A percentile compares a stretch with the other conserved stretches of the same genome.
These are phyloP conservation scores for Iselma pallidipennis DNA, from an alignment of 2,888 invertebrate genomes.

Conservation along the genomic window DNA sequence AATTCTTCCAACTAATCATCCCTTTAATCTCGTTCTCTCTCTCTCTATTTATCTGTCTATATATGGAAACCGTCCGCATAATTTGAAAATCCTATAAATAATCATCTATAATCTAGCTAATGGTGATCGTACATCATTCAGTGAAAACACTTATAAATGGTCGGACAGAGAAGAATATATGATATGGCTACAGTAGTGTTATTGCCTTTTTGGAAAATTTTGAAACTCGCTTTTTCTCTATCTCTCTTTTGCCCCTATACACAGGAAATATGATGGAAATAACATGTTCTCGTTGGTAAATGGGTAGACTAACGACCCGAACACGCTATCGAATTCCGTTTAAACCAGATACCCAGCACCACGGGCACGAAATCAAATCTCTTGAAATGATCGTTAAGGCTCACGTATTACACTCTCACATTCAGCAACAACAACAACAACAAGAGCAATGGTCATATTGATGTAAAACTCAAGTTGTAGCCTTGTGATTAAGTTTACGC, in stretches of 20 bases:
- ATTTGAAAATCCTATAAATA: neutral
- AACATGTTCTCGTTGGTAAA: conserved; percentile 23
- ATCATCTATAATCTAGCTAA: neutral
- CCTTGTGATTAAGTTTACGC: neutral
- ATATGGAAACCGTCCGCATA: neutral
- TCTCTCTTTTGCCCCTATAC: neutral
- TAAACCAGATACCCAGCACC: conserved; percentile 23
- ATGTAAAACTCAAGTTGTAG: neutral
- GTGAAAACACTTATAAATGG: neutral
- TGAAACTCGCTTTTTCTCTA: neutral
- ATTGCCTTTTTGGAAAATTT: neutral
- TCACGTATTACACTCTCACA: neutral
- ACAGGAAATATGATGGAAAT: conserved; percentile 28
- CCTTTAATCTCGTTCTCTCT: neutral
- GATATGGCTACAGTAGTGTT: neutral
- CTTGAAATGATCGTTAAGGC: conserved; percentile 20
- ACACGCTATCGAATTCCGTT: conserved; percentile 27
- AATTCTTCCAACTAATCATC: neutral
- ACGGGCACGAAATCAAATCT: conserved; percentile 24
- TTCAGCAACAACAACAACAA: too few species aligned
- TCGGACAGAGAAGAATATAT: neutral
- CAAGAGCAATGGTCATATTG: neutral
- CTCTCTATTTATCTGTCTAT: neutral
- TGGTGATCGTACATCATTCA: neutral
- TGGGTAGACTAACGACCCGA: conserved; percentile 22